Conservation (phyloP, 37 sponge, comb jelly and placozoan genomes). For the Eunapius fragilis region DNA sequence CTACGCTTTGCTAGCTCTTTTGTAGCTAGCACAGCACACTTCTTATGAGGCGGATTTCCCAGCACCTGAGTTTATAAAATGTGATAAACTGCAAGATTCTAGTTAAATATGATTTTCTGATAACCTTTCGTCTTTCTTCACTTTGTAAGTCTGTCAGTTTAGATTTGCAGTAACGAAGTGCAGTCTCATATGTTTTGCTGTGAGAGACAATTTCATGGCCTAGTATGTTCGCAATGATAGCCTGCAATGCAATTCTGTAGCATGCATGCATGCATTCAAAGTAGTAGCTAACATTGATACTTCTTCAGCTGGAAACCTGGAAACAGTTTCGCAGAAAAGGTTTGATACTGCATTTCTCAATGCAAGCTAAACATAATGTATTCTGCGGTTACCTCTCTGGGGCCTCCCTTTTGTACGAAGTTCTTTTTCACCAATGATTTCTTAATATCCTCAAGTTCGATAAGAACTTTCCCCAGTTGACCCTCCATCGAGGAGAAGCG, state of each 20-base stretch:
- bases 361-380: neutral
- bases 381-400: neutral
- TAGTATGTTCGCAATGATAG: neutral
- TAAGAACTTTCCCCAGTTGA: neutral
- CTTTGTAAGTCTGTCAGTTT: neutral
- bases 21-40: neutral
- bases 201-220: neutral
- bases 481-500: neutral
- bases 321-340: neutral
- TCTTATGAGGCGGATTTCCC: neutral
- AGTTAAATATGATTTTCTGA: neutral
- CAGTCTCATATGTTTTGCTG: neutral
- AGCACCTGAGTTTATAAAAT: neutral
- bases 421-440: neutral
- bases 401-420: neutral
- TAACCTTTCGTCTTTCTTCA: neutral
- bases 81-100: neutral
- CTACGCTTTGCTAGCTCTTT: neutral
- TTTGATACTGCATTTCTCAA: neutral
- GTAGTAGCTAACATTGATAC: neutral
- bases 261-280: neutral
- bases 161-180: neutral
- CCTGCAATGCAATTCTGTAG: neutral
- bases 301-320: neutral
- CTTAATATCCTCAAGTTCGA: neutral